Base-by-base conservation (phyloP, 2,888 invertebrate species). In the Ceraclea dissimilis region DNA sequence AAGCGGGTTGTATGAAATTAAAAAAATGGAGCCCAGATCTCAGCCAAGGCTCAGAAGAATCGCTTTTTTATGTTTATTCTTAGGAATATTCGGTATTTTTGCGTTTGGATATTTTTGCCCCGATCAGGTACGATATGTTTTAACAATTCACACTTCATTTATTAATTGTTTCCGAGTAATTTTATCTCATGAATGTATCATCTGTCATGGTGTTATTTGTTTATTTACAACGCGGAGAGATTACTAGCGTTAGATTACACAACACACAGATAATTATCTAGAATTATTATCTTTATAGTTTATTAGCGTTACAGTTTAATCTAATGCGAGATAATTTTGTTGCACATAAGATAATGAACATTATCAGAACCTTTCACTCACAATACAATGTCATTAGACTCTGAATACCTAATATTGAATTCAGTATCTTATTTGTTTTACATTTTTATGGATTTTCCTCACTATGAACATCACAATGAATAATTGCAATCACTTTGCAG, bases 71-170 rank as follows among this genome's bases (percentile, higher is more conserved):
- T 91, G 91, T 76, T 79, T 91, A 68, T 80, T 86, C 66, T 80
- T 92, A 68, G 88, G 90, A 64, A 80, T 92, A 63, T 87, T 88
- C 70, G 90, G 92, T 64, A 90, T 92, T 73, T 83, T 93, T 65
- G 92, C 90, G 67, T 88, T 92, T 71, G 91, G 92, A 67, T 92
- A 91, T 73, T 91, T 91, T 69, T 92, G 91, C 70, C 90, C 90
- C 63, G 91, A 92, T 71, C 88, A 89, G 79, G 86, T 88, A 68
- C 39, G 54, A 44, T 11, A 13, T 47, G 8, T 17, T 47, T 47
- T 16, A 6, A 52, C 17, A 18, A 17, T 13, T n/a, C 46, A 21
- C 26, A 52, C 21, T 44, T n/a, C 16, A 33, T 10, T 33, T 8
- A 33, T 33, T 33, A 33, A n/a, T n/a, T 33, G 33, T 13, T 10